Evolutionary conservation across 1,140 invertebrate species (phyloP), one percentile per base, ranked within the genome.

Genomic region (Meloidogyne hapla): DNA sequence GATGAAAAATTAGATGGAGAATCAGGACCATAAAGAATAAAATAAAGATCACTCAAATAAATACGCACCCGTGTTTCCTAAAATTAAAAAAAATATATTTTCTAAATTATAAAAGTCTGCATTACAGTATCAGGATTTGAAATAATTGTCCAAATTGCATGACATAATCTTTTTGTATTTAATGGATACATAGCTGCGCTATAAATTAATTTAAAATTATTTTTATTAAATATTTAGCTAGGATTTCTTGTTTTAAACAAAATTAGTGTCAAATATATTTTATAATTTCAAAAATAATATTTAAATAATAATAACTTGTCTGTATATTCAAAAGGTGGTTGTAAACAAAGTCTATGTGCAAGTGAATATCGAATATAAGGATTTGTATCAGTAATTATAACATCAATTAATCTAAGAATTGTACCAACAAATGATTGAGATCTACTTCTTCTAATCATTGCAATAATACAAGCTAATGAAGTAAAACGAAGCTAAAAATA

Each of bases 1-100:
- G 69, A 71, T 26, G 69, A 40, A 71, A 71, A 71, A 56, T 71
- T 76, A 40, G 38, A 26, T 45, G 77, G 77, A 18, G 70, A 80
- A 25, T 79, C 77, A 10, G 18, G n/a, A 40, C 77, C 77, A 38
- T 78, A 78, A 25, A 78, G 42, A 25, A 74, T 33, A 38, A 79
- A 78, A 62, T 78, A 78, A 61, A 78, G 77, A 65, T 78, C 77
- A n/a, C 38, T 79, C 21, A 78, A 62, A 21, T 10, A 42, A 12
- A 75, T 78, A 13, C 77, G 78, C 38, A 78, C 45, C 12, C 77
- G 21, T 15, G 62, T 72, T 61, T 78, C 77, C 76, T 77, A 38
- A 76, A 38, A 18, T n/a, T n/a, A n/a, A n/a, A n/a, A 64, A 42
- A 70, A 79, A 12, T n/a, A 0, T 6, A 33, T 33, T 48, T 23